Percentiles rank a stretch among this genome's conserved stretches.
Evolutionary conservation across 2,888 invertebrate genomes (phyloP).

Genomic region (Zaprionus bogoriensis): DNA sequence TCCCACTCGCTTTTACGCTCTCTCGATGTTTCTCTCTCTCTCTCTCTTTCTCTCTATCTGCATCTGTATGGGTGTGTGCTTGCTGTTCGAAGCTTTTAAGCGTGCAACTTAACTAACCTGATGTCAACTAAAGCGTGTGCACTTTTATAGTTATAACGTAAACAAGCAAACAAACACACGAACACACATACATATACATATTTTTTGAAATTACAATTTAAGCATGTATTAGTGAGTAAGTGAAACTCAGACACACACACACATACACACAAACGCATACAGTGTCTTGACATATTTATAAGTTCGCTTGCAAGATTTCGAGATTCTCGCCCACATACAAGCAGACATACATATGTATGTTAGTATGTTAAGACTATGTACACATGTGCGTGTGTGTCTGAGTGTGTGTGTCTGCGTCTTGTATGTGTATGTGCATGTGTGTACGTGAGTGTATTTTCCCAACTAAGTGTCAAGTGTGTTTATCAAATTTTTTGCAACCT

Average conservation of each 20-base stretch:
- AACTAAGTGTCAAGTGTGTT: neutral
- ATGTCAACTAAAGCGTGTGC: constrained; percentile 29
- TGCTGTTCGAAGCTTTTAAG: constrained; percentile 30
- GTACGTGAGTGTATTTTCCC: neutral
- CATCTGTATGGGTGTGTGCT: neutral
- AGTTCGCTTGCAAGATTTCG: neutral
- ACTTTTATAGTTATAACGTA: constrained; percentile 32
- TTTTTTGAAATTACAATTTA: constrained; percentile 6
- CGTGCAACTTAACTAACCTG: constrained; percentile 40
- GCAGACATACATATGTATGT: no score
- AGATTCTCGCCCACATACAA: no score
- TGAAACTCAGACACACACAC: neutral
- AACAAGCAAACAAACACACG: neutral
- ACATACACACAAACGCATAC: neutral
- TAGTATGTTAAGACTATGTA: no score
- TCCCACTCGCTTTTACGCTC: neutral
- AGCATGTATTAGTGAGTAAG: neutral
- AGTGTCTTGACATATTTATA: neutral
- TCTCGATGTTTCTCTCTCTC: neutral
- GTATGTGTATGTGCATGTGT: neutral
- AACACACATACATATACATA: neutral
- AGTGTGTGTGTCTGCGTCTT: neutral
- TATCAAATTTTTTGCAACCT: neutral
- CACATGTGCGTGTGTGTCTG: no score
- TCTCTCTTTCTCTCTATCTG: constrained; percentile 1